A percentile compares a stretch with the other conserved stretches of the same genome.
phyloP scores from a whole-genome alignment of 2,113 vertebrate species.

The Fregetta grallaria region DNA sequence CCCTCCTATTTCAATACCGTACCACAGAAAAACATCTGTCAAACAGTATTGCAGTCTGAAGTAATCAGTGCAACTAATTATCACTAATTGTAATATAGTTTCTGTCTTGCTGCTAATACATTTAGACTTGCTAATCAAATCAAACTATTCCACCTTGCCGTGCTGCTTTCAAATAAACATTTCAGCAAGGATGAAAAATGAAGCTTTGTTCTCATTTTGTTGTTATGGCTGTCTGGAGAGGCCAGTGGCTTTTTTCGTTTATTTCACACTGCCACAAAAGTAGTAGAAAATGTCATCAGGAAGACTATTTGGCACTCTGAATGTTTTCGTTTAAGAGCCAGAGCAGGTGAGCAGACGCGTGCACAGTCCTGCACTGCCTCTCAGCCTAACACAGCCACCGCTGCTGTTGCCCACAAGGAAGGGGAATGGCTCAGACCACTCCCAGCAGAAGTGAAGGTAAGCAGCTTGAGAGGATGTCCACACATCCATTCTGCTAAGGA shows the following conservation, averaged over 20 bases:
- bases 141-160: conserved; percentile 66
- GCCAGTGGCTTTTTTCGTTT: neutral
- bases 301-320: neutral
- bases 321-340: neutral
- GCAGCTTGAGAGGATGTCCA: neutral
- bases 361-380: neutral
- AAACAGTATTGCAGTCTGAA: conserved; percentile 20
- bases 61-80: conserved; percentile 75
- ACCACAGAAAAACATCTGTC: conserved; percentile 62
- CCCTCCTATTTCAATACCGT: neutral
- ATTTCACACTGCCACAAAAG: conserved; percentile 1
- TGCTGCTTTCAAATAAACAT: conserved; percentile 62
- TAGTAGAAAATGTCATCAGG: neutral
- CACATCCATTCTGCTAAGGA: neutral
- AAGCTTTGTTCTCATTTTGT: conserved; percentile 12
- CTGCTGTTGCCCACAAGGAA: neutral
- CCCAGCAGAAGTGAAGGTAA: neutral
- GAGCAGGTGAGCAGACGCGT: neutral
- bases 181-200: conserved; percentile 55
- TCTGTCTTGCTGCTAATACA: conserved; percentile 76
- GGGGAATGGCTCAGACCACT: neutral
- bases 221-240: neutral
- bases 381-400: neutral
- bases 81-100: conserved; percentile 73
- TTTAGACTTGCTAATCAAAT: conserved; percentile 82